Evolutionary conservation across 2,113 vertebrate genomes (phyloP).

Genomic region (Chloroceryle aenea): DNA sequence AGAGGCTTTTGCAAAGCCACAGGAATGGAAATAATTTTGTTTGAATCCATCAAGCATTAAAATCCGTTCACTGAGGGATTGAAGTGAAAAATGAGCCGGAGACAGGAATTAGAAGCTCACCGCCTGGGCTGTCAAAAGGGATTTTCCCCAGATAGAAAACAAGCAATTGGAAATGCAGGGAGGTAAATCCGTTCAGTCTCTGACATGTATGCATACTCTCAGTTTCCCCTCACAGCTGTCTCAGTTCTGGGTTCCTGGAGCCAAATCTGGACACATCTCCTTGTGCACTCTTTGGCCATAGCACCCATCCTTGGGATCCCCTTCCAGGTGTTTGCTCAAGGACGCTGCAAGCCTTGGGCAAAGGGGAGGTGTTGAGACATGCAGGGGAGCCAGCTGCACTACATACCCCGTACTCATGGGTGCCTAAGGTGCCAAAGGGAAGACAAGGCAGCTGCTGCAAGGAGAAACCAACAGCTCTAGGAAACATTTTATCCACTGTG

Average conservation of each 20-base stretch:
- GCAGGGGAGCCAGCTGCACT: background rate
- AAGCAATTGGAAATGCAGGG: slow-evolving; percentile 62
- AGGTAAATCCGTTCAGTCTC: slow-evolving; percentile 56
- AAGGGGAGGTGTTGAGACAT: background rate
- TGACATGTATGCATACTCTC: background rate
- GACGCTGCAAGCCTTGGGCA: background rate
- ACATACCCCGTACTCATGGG: background rate
- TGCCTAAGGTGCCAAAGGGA: background rate
- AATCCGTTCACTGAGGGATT: slow-evolving; percentile 69
- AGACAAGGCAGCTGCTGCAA: background rate
- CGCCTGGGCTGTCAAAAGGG: slow-evolving; percentile 69
- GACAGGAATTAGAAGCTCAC: slow-evolving; percentile 74
- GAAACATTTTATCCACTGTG: background rate
- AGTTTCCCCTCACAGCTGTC: background rate
- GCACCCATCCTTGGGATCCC: background rate
- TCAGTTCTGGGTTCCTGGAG: background rate
- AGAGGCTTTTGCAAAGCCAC: slow-evolving; percentile 69
- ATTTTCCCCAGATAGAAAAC: slow-evolving; percentile 72
- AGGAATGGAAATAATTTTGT: slow-evolving; percentile 73
- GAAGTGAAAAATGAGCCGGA: slow-evolving; percentile 73
- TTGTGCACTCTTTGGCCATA: background rate
- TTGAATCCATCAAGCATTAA: slow-evolving; percentile 78
- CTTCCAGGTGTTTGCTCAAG: background rate
- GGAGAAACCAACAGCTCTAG: background rate
- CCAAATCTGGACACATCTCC: background rate